Evolutionary conservation across 2,797 vertebrate genomes (phyloP), one percentile per base, ranked within the genome.

Genomic region (Peromyscus eremicus): DNA sequence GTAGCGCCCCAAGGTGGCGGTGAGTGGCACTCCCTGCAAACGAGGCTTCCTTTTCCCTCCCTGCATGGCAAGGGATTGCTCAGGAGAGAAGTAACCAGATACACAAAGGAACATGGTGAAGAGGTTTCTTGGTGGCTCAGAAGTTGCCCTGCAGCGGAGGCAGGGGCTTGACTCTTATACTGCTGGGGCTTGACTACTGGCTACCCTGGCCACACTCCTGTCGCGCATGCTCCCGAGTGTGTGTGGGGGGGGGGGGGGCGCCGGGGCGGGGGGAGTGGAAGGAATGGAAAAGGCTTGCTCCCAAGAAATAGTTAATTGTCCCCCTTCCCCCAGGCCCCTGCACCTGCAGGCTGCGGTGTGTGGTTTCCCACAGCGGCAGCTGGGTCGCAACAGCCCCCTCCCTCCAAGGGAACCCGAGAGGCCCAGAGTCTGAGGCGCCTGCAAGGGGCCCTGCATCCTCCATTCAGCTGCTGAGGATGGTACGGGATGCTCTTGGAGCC

Each of bases 301-400:
- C 98, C 98, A 98, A 98, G 98, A 98, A 99, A 99, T 96, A 97
- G 98, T 99, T 99, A 98, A 99, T 98, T 97, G 95, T 98, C 97
- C 93, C 94, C 95, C 97, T 95, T 98, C 98, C 98, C 98, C 97
- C 97, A 82, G 98, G 97, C 98, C 98, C 97, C 97, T 98, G 98
- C 98, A 99, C 99, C 98, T 99, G 99, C 98, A 98, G 94, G 82
- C 98, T 98, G 98, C 91, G 98, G 98, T 98, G 98, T 99, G 98
- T 98, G 98, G 98, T 99, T 99, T 99, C 98, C 98, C 98, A 97
- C 98, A 98, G 98, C 98, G 98, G 98, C 98, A 98, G 98, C 99
- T 99, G 98, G 97, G 97, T 98, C 89, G 92, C 92, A 95, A 98
- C 97, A 97, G 98, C 97, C 9, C 46, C 97, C 97, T 98, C 98